Evolutionary conservation across 2,888 invertebrate genomes (phyloP), one percentile per base, ranked within the genome.

Genomic region (Stramonita haemastoma): DNA sequence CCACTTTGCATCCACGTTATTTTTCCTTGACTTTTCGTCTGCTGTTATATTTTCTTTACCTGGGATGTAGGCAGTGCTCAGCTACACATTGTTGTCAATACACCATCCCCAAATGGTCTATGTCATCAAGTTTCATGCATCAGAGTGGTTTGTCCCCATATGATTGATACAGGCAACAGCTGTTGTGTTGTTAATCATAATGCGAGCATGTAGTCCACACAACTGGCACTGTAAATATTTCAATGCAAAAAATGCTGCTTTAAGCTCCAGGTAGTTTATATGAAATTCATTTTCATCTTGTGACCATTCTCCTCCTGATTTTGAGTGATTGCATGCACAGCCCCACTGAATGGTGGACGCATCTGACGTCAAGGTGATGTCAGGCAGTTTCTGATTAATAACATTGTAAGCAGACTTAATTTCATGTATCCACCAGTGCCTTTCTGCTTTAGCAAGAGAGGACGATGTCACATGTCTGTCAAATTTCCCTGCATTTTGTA

Each of bases 91-190:
- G n/a, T n/a, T n/a, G n/a, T n/a, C n/a, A n/a, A n/a, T n/a, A n/a
- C n/a, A n/a, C n/a, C n/a, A n/a, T n/a, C n/a, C n/a, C n/a, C n/a
- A n/a, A n/a, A n/a, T n/a, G n/a, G n/a, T n/a, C n/a, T n/a, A n/a
- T n/a, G n/a, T n/a, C n/a, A n/a, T n/a, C n/a, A n/a, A n/a, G n/a
- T n/a, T n/a, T n/a, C n/a, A n/a, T n/a, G n/a, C n/a, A n/a, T n/a
- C n/a, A n/a, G n/a, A n/a, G n/a, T n/a, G n/a, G n/a, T 57, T 88
- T 29, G 77, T 88, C 5, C 89, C 87, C 86, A 86, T 86, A 57
- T 84, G 36, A 66, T 88, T 88, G n/a, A 90, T 89, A 70, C 85
- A 90, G 0, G 84, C 87, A n/a, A 90, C 85, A 70, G 90, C 88
- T 13, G 88, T 90, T n/a, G 90, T 88, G 79, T 90, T 90, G 57